Evolutionary conservation across 2,797 vertebrate species (phyloP).

Genomic region (Enteromius mattozi): DNA sequence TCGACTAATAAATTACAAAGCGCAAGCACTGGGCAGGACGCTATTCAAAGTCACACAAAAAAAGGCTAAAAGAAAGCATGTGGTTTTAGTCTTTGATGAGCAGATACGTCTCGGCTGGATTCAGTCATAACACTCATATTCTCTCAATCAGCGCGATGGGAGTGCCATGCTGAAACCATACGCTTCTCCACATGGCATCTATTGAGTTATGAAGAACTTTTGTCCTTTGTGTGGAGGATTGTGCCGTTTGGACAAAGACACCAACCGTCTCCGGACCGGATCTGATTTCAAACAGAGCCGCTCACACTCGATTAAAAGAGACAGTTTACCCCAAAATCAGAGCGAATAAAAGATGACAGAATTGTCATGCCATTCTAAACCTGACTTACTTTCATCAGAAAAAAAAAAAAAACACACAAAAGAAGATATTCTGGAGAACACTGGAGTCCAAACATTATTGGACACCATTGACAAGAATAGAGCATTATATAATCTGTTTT

Average conservation of each 20-base stretch:
- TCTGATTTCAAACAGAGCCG: constrained; percentile 34
- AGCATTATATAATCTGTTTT: neutral
- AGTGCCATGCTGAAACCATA: constrained; percentile 25
- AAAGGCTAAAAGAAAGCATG: neutral
- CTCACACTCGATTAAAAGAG: neutral
- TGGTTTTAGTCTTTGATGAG: constrained; percentile 10
- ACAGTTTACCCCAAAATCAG: neutral
- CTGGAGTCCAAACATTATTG: neutral
- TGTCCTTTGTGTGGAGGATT: constrained; percentile 26
- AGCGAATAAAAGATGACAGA: neutral
- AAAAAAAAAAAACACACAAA: no score
- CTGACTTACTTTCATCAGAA: neutral
- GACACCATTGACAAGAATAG: neutral
- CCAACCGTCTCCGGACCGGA: constrained; percentile 20
- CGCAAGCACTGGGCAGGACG: neutral
- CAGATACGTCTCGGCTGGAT: constrained; percentile 3
- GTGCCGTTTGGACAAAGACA: constrained; percentile 29
- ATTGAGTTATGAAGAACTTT: constrained; percentile 36
- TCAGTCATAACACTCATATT: constrained; percentile 15
- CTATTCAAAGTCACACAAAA: neutral
- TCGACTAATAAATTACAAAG: neutral
- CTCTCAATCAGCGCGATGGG: neutral
- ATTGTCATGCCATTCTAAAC: neutral
- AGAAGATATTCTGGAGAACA: neutral
- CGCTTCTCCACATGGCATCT: constrained; percentile 23